These are phyloP conservation scores for Pollenia griseotomentosa DNA, from an alignment of 2,888 invertebrate genomes.

Conservation along the genomic window DNA sequence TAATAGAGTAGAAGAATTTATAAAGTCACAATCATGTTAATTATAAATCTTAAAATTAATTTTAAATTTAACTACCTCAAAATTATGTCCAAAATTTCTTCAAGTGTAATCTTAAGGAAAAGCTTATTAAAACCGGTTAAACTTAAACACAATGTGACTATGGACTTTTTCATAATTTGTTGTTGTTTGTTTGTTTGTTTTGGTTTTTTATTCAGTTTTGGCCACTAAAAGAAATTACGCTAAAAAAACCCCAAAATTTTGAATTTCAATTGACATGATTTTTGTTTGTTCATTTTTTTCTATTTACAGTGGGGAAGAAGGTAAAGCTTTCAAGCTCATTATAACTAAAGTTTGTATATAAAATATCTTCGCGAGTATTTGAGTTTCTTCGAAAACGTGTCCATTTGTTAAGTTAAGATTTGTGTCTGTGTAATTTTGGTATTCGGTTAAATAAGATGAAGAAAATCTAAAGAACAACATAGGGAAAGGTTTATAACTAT, in stretches of 20 bases:
- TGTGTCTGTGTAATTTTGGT: constrained; percentile 6
- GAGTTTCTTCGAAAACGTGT: constrained; percentile 37
- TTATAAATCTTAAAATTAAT: no score
- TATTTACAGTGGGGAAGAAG: constrained; percentile 2
- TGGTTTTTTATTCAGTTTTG: constrained; percentile 46
- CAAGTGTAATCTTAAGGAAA: constrained; percentile 61
- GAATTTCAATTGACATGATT: constrained; percentile 47
- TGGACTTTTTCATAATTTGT: constrained; percentile 32
- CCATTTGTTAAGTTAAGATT: neutral
- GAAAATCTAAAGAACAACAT: constrained; percentile 28
- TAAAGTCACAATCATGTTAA: no score
- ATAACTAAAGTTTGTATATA: constrained; percentile 9
- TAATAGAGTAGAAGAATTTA: no score
- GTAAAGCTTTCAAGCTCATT: constrained; percentile 22
- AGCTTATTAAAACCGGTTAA: constrained; percentile 71
- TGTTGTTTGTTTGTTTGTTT: constrained; percentile 40
- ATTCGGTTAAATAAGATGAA: neutral
- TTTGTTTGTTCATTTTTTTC: constrained; percentile 11
- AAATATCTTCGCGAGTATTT: neutral
- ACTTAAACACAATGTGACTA: constrained; percentile 34
- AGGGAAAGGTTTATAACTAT: neutral
- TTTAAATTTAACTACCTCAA: no score
- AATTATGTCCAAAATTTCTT: constrained; percentile 26
- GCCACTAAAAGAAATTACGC: constrained; percentile 57
- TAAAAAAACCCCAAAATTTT: constrained; percentile 57